Evolutionary conservation across 2,888 invertebrate species (phyloP).

Genomic region (Himalopsyche tibetana): DNA sequence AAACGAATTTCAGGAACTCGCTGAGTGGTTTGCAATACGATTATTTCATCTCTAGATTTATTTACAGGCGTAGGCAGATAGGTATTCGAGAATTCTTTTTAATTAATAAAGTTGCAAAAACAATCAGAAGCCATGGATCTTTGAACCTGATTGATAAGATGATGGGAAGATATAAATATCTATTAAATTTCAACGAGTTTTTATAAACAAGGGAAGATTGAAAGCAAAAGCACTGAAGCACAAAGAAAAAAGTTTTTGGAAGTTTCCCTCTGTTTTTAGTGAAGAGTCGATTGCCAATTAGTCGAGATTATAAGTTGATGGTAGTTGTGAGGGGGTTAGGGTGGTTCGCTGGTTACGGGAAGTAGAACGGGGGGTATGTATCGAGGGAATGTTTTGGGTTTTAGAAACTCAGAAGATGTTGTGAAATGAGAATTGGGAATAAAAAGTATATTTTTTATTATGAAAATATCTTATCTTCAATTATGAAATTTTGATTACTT

Average conservation of each 20-base stretch:
- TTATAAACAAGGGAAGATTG: constrained; percentile 15
- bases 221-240: constrained; percentile 4
- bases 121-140: constrained; percentile 17
- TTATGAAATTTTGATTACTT: background rate
- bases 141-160: constrained; percentile 26
- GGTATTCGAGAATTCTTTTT: background rate
- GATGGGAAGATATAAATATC: constrained; percentile 22
- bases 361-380: background rate
- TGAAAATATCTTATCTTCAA: background rate
- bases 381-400: constrained; percentile 19
- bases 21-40: background rate
- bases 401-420: background rate
- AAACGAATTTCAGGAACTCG: too few relatives aligned
- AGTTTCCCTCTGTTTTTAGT: constrained; percentile 49
- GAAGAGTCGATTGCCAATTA: constrained; percentile 62
- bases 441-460: background rate
- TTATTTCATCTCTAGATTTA: background rate
- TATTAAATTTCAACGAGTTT: constrained; percentile 29
- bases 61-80: background rate
- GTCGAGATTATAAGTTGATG: constrained; percentile 61
- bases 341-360: background rate
- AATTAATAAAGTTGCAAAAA: constrained; percentile 20
- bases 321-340: constrained; percentile 17
- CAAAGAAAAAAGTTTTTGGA: constrained; percentile 14
- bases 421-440: background rate